Conservation (phyloP, 30 jellyfish, hydroid and myxozoan genomes). For the Catostylus mosaicus region DNA sequence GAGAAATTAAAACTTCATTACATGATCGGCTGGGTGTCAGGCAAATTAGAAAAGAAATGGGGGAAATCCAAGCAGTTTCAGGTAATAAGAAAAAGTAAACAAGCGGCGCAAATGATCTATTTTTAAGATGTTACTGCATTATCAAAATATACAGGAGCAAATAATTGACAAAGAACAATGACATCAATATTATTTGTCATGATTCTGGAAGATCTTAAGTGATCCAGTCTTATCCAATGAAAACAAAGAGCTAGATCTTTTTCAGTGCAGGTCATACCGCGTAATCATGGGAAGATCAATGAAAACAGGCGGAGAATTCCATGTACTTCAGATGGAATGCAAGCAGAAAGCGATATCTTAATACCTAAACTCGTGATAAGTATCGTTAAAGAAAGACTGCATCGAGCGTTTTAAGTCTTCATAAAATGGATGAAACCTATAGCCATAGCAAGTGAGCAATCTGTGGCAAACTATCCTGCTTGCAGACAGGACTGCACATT, state of each 20-base stretch:
- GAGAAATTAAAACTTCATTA: not conserved
- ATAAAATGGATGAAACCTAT: too few relatives aligned
- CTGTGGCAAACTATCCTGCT: too few relatives aligned
- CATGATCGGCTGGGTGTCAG: not conserved
- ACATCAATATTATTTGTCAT: not conserved
- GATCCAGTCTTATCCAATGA: not conserved
- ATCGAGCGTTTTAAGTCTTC: too few relatives aligned
- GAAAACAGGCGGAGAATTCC: not conserved
- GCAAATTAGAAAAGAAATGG: not conserved
- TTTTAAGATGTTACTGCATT: not conserved
- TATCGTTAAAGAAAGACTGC: too few relatives aligned
- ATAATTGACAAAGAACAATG: constrained; percentile 39
- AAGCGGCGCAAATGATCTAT: constrained; percentile 2
- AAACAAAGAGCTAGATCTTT: not conserved
- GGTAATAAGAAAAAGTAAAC: not conserved
- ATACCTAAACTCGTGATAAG: too few relatives aligned
- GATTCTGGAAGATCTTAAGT: not conserved
- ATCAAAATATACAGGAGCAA: constrained; percentile 4
- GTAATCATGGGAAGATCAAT: not conserved
- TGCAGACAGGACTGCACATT: too few relatives aligned
- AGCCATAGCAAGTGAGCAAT: too few relatives aligned
- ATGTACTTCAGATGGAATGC: not conserved
- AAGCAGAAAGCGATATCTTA: not conserved
- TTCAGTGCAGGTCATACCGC: not conserved
- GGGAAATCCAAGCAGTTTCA: constrained; percentile 10